Conservation (phyloP, 2,888 invertebrate genomes). For the Scaptomyza cyrtandrae region DNA sequence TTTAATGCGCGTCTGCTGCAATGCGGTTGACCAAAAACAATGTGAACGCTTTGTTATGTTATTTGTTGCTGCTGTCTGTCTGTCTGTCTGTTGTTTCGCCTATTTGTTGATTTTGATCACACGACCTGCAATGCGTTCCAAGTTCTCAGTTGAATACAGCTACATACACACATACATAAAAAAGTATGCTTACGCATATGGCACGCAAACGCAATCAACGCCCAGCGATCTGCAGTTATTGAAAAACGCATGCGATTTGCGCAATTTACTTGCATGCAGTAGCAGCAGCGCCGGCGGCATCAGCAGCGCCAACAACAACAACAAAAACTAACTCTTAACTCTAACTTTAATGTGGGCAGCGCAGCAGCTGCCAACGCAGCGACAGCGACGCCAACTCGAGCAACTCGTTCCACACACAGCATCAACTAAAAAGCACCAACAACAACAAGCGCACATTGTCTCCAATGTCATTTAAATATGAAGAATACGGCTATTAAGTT, state of each 20-base stretch:
- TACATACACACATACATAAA: not conserved
- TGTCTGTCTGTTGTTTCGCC: conserved; percentile 12
- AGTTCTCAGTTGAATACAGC: conserved; percentile 11
- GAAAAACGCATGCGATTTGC: conserved; percentile 63
- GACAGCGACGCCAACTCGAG: conserved; percentile 47
- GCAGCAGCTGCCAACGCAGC: conserved; percentile 60
- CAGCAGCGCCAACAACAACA: conserved; percentile 13
- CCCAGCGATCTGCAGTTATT: conserved; percentile 44
- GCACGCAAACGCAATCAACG: conserved; percentile 57
- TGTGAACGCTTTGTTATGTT: conserved; percentile 66
- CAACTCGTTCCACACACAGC: conserved; percentile 69
- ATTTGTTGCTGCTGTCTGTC: conserved; percentile 10
- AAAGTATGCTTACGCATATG: conserved; percentile 39
- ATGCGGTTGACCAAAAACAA: conserved; percentile 75
- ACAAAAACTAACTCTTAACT: conserved; percentile 11
- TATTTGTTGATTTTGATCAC: conserved; percentile 63
- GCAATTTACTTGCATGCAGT: conserved; percentile 49
- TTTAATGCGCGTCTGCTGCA: conserved; percentile 66
- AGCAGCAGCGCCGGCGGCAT: conserved; percentile 12
- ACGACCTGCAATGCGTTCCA: conserved; percentile 51
- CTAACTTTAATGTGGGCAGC: conserved; percentile 44
- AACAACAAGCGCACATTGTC: conserved; percentile 38
- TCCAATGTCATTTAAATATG: conserved; percentile 3
- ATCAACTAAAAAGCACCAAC: conserved; percentile 39
- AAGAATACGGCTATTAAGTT: not conserved